These are phyloP conservation scores for Leucophenga varia DNA, from an alignment of 1,140 invertebrate genomes.

Conservation along the genomic window DNA sequence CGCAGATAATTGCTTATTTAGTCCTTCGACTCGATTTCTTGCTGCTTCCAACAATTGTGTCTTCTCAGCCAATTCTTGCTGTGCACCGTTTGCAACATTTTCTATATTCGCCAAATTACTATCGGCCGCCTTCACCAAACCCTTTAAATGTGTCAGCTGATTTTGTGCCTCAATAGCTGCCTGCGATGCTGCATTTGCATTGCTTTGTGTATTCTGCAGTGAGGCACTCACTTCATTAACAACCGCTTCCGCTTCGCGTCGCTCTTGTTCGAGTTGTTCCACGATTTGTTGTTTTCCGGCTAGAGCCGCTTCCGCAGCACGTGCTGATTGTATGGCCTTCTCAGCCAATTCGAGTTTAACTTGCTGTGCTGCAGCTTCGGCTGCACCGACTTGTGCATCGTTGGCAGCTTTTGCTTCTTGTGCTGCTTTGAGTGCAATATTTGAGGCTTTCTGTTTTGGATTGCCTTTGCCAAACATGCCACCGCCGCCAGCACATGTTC, in stretches of 20 bases:
- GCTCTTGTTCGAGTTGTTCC: conserved; percentile 62
- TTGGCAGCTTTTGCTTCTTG: conserved; percentile 66
- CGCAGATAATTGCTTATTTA: conserved; percentile 61
- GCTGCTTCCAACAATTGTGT: conserved; percentile 66
- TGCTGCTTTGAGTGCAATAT: conserved; percentile 67
- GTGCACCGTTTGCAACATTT: conserved; percentile 61
- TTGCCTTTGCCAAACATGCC: conserved; percentile 6
- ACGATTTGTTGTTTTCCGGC: conserved; percentile 65
- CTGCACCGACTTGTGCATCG: conserved; percentile 67
- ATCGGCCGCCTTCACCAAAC: conserved; percentile 58
- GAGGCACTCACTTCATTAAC: conserved; percentile 63
- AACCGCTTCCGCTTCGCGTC: conserved; percentile 65
- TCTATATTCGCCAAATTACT: conserved; percentile 63
- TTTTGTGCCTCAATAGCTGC: conserved; percentile 61
- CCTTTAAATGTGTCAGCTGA: conserved; percentile 56
- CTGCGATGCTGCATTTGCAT: conserved; percentile 62
- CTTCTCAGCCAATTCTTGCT: conserved; percentile 64
- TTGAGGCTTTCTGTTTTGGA: conserved; percentile 57
- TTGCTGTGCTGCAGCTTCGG: conserved; percentile 65
- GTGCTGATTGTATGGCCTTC: conserved; percentile 66
- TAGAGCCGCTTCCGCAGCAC: conserved; percentile 66
- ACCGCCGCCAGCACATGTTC: too few relatives aligned
- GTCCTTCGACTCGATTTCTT: conserved; percentile 61
- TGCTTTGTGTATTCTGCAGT: conserved; percentile 62
- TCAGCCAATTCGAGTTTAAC: conserved; percentile 68